Percentiles rank a stretch among this genome's conserved stretches.
Conservation (phyloP, 2,113 vertebrate species). For the Crocuta crocuta region DNA sequence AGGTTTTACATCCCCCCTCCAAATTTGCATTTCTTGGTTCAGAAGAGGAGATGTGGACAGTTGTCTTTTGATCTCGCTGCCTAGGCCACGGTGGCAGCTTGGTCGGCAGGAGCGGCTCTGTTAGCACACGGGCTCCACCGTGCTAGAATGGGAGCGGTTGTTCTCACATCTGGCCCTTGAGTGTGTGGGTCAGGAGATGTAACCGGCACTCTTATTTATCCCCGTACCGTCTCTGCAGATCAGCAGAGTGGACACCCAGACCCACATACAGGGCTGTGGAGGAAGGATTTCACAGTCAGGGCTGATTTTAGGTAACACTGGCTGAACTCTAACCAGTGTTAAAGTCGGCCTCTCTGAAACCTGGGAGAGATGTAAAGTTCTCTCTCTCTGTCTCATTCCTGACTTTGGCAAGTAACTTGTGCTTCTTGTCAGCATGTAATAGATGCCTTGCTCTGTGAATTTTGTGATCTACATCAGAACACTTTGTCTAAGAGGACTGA, state of each 20-base stretch:
- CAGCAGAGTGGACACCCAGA: not conserved
- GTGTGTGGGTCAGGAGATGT: not conserved
- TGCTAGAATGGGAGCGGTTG: not conserved
- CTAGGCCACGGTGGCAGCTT: not conserved
- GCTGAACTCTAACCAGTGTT: not conserved
- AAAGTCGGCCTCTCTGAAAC: not conserved
- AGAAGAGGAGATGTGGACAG: not conserved
- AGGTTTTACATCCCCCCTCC: not conserved
- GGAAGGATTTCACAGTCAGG: not conserved
- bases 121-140: not conserved
- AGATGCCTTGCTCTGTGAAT: not conserved
- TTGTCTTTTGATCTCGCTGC: not conserved
- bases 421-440: not conserved
- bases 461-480: not conserved
- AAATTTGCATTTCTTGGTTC: constrained; percentile 39
- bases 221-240: not conserved
- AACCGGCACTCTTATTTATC: too few species aligned
- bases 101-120: not conserved
- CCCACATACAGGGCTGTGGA: not conserved
- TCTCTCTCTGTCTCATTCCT: not conserved
- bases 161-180: not conserved
- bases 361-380: not conserved
- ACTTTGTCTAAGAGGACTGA: constrained; percentile 13
- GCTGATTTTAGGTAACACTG: not conserved
- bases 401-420: not conserved